Conservation (phyloP, 2,113 vertebrate species). For the Ciconia boyciana region DNA sequence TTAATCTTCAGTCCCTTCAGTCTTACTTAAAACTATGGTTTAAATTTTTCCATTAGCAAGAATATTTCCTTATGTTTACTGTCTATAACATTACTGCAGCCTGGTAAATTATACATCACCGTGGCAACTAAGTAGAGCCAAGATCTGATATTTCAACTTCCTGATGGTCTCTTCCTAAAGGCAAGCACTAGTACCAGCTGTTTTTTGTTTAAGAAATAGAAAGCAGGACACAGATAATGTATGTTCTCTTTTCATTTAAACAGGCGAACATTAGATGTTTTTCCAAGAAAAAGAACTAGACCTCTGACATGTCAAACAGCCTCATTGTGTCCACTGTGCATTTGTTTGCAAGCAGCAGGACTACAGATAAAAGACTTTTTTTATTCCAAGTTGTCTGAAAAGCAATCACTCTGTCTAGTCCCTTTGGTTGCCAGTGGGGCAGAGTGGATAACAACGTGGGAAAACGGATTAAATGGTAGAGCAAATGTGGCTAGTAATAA, state of each 20-base stretch:
- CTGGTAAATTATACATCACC: conserved; percentile 31
- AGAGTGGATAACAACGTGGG: background rate
- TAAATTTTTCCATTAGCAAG: conserved; percentile 5
- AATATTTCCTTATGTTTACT: conserved; percentile 25
- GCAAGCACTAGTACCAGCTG: conserved; percentile 55
- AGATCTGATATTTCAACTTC: conserved; percentile 34
- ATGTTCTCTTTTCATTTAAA: conserved; percentile 43
- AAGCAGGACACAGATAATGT: conserved; percentile 63
- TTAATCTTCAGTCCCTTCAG: background rate
- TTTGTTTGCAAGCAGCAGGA: conserved; percentile 51
- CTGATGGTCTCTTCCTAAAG: conserved; percentile 44
- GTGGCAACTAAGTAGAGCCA: conserved; percentile 1
- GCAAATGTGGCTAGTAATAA: background rate
- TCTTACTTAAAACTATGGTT: background rate
- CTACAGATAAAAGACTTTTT: conserved; percentile 23
- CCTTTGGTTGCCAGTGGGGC: conserved; percentile 14
- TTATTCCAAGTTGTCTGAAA: conserved; percentile 41
- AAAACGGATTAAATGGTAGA: background rate
- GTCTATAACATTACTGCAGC: background rate
- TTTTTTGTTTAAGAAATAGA: conserved; percentile 63
- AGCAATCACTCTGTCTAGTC: conserved; percentile 19
- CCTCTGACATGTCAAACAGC: conserved; percentile 39
- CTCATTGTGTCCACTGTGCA: conserved; percentile 32
- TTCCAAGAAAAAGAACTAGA: conserved; percentile 54
- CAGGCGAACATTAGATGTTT: conserved; percentile 37